Evolutionary conservation across 2,888 invertebrate genomes (phyloP), one percentile per base, ranked within the genome.

Genomic region (Phymatocera aterrima): DNA sequence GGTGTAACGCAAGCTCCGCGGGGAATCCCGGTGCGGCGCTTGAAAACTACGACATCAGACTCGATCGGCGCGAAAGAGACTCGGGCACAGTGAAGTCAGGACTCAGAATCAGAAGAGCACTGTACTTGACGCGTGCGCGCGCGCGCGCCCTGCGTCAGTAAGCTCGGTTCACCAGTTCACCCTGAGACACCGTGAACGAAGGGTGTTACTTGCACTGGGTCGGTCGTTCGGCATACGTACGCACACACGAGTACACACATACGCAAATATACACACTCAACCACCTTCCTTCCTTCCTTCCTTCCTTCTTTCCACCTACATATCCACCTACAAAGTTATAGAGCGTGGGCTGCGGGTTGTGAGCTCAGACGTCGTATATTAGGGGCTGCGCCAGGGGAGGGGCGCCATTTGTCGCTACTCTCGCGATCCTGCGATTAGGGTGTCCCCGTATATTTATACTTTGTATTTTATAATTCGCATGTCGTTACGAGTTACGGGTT

Each of bases 121-220:
- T 65, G 65, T n/a, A n/a, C n/a, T 18, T 40, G 21, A 65, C 8
- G 72, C 6, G 31, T 24, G 40, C 60, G 57, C 75, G 57, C 28
- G 75, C 57, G 75, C 75, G 75, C 75, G 43, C 37, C n/a, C n/a
- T n/a, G 40, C 43, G 8, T 3, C 60, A 12, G n/a, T 8, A n/a
- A 37, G 40, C 60, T 60, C 75, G 60, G 75, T 75, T 75, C 75
- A 75, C 75, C 75, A 75, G 75, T 75, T 75, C 75, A 75, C 75
- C 75, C 75, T 57, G 75, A 57, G 75, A 75, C 75, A 57, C 57
- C 43, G 57, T 18, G 75, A 21, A 51, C 75, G 75, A 75, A 75
- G 75, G 75, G 75, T n/a, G n/a, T 75, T 54, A 57, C 15, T 24
- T 4, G 68, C 34, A 12, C 28, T 12, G 15, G 10, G 21, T 37